Evolutionary conservation across 2,888 invertebrate species (phyloP), one percentile per base, ranked within the genome.

Genomic region (Pollenia amentaria): DNA sequence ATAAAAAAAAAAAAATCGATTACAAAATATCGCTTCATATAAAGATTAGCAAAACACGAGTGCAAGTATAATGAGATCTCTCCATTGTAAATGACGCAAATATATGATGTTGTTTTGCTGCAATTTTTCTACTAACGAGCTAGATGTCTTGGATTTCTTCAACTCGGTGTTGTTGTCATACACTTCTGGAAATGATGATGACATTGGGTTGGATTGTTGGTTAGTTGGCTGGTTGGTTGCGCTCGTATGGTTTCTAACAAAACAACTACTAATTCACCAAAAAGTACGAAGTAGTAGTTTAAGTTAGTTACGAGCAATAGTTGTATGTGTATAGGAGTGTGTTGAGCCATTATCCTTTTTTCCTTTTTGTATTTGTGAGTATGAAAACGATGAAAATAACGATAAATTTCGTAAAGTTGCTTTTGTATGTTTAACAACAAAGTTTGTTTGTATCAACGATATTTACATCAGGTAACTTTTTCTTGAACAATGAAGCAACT

Each of bases 281-380:
- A 85, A 76, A 21, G 55, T 48, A 69, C 48, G n/a, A 69, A 16
- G 16, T 29, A 69, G 48, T 69, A 29, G 69, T 51, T 51, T 70
- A 40, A 21, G 51, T 70, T 70, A 70, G 69, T 70, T 75, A 82
- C 67, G 53, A 53, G 44, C 53, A 79, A n/a, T 42, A n/a, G 42
- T 72, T 67, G 11, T 18, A 55, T 72, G 53, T 21, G 62, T 70
- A 40, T 53, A 29, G 29, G 55, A 48, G 57, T 55, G 76, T 86
- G 79, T 79, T 79, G 60, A 83, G 67, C 72, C 86, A 80, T 86
- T 86, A 86, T 80, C 86, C 86, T 80, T 80, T 73, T 76, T 76
- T 64, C 40, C 57, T 48, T 72, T 70, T 51, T 73, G 11, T 60
- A n/a, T 57, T 75, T n/a, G 12, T 73, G 42, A 48, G 46, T 65